Base-by-base conservation (phyloP, 2,888 invertebrate species). In the Prosapia bicincta region DNA sequence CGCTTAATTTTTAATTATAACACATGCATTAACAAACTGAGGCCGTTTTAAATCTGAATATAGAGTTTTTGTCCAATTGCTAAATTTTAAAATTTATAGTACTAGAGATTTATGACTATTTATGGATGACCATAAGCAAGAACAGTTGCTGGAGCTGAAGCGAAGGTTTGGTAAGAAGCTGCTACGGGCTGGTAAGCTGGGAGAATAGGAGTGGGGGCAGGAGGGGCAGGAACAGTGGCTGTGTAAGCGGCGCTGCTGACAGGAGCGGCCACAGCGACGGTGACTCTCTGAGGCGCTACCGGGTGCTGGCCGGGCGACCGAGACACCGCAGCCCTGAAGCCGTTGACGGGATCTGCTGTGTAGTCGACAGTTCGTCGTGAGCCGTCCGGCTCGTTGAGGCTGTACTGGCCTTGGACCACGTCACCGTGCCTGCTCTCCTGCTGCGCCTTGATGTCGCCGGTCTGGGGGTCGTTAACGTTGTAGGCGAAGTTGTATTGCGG, bases 401-500 rank as follows among this genome's bases (percentile, higher is more conserved):
- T 86, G 83, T 88, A 88, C 77, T 86, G 84, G 75, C 88, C 88
- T 79, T 86, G 87, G 66, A 88, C 89, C 76, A 86, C 86, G 81
- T 88, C 88, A 75, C 88, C 88, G 77, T 85, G 84, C 71, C 89
- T 86, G 75, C 84, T 84, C 83, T 89, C 88, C 78, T 86, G 85
- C 83, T 88, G 88, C 79, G 85, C 86, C 84, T 89, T 89, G 74
- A 85, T 84, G 82, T 89, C 88, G 54, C 88, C 88, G 77, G 88
- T 88, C 28, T 88, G 82, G 15, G 84, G 82, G 81, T 88, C 88
- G 81, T 88, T 86, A 66, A 88, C 86, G 81, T 87, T 87, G 79
- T 88, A 88, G 78, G 86, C 87, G 84, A 85, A 88, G 79, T 85
- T 86, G 83, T 88, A 88, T 81, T 87, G 86, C 72, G 88, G 88